A percentile compares a stretch with the other conserved stretches of the same genome.
Conservation (phyloP, 2,888 invertebrate genomes). For the Lissonota sp. region DNA sequence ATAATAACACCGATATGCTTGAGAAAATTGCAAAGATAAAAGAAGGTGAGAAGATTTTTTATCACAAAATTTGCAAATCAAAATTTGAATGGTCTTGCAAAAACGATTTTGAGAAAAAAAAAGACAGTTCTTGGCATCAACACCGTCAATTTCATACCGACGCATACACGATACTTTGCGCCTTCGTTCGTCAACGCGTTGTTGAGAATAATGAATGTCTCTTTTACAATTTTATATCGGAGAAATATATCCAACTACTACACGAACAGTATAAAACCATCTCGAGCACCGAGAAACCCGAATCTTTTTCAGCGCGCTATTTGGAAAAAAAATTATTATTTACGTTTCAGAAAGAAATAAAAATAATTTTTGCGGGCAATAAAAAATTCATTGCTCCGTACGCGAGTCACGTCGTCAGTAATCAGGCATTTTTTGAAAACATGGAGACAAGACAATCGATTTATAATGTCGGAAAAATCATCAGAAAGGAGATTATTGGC, state of each 20-base stretch:
- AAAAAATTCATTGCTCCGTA: constrained; percentile 4
- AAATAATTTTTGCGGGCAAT: constrained; percentile 1
- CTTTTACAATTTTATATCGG: constrained; percentile 27
- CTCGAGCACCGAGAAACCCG: constrained; percentile 1
- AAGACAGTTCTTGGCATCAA: constrained; percentile 1
- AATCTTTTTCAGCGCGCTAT: constrained; percentile 6
- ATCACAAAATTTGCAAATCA: constrained; percentile 28
- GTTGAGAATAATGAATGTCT: constrained; percentile 27
- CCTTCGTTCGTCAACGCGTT: constrained; percentile 3
- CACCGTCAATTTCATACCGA: constrained; percentile 16
- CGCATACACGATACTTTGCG: constrained; percentile 13
- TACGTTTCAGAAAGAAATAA: constrained; percentile 17
- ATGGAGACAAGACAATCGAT: constrained; percentile 16
- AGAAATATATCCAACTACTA: constrained; percentile 20
- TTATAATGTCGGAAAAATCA: constrained; percentile 13
- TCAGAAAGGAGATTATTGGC: constrained; percentile 15
- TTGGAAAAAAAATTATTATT: constrained; percentile 16
- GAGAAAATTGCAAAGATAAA: constrained; percentile 4
- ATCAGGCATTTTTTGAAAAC: constrained; percentile 21
- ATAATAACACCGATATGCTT: constrained; percentile 10
- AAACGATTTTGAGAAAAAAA: constrained; percentile 22
- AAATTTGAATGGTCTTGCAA: constrained; percentile 25
- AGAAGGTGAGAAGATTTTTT: background rate
- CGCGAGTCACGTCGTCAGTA: constrained; percentile 18
- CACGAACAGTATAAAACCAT: constrained; percentile 3